Evolutionary conservation across 2,113 vertebrate species (phyloP).

Genomic region (Notothenia coriiceps): DNA sequence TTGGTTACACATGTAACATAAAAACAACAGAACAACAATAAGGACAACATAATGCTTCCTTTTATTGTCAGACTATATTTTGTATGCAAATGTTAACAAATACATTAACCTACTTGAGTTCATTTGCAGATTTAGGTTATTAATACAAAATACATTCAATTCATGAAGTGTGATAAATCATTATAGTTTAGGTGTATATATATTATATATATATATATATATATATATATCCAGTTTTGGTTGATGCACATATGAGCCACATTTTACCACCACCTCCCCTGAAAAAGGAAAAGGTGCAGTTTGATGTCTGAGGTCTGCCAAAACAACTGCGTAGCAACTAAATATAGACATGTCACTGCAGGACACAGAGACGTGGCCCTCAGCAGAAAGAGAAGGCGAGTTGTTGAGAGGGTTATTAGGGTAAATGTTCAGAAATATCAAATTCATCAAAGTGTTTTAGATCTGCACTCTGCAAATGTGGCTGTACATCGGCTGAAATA

Average conservation of each 20-base stretch:
- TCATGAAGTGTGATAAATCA: too few species aligned
- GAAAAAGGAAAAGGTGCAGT: not conserved
- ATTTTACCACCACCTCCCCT: not conserved
- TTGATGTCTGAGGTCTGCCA: constrained; percentile 7
- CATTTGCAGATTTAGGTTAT: too few species aligned
- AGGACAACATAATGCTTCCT: too few species aligned
- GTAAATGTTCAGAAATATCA: constrained; percentile 28
- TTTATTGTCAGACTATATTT: too few species aligned
- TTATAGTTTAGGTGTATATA: too few species aligned
- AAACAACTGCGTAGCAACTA: not conserved
- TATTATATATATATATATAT: too few species aligned
- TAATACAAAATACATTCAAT: too few species aligned
- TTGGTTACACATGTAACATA: too few species aligned
- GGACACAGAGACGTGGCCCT: not conserved
- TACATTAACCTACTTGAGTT: too few species aligned
- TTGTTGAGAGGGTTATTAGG: not conserved
- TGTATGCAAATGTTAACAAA: too few species aligned
- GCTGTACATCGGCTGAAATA: constrained; percentile 7
- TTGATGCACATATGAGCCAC: not conserved
- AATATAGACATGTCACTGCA: not conserved
- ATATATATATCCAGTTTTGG: not conserved
- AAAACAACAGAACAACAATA: too few species aligned
- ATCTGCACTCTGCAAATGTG: constrained; percentile 19
- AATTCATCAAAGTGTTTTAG: constrained; percentile 17
- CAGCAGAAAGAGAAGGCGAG: not conserved